Conservation (phyloP, 2,797 vertebrate species). For the Peromyscus attwateri region DNA sequence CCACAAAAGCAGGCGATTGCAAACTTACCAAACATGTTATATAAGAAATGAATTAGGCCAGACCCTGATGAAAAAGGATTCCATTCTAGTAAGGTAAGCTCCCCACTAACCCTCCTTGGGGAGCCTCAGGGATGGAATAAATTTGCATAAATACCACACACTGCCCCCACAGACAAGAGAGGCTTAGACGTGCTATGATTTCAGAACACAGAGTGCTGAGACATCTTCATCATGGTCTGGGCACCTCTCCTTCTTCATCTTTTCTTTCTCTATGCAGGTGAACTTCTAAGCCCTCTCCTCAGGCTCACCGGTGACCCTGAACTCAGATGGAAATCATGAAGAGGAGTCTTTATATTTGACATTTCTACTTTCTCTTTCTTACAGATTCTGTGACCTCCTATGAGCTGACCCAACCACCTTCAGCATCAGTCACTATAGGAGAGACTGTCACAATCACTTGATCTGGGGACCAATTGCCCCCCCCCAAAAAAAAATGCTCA, state of each 20-base stretch:
- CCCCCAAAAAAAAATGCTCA: fast-evolving
- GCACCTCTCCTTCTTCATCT: background rate
- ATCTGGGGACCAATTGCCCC: background rate
- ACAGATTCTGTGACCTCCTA: background rate
- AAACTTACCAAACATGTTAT: background rate
- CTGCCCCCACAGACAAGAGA: background rate
- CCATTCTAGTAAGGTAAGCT: background rate
- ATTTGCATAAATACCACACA: background rate
- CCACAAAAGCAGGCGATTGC: background rate
- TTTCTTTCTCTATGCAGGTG: background rate
- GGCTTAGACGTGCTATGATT: too few species aligned
- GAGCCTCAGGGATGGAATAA: background rate
- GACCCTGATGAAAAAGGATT: background rate
- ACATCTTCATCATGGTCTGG: background rate
- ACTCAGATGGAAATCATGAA: background rate
- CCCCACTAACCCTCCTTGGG: too few species aligned
- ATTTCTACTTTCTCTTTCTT: background rate
- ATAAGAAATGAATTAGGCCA: background rate
- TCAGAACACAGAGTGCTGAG: background rate
- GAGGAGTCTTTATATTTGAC: background rate
- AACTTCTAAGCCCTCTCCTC: fast-evolving
- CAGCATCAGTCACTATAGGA: fast-evolving
- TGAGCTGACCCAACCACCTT: background rate
- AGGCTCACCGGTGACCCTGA: background rate
- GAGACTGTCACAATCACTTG: background rate